Evolutionary conservation across 1,140 invertebrate genomes (phyloP).

Genomic region (Drosophila subobscura): DNA sequence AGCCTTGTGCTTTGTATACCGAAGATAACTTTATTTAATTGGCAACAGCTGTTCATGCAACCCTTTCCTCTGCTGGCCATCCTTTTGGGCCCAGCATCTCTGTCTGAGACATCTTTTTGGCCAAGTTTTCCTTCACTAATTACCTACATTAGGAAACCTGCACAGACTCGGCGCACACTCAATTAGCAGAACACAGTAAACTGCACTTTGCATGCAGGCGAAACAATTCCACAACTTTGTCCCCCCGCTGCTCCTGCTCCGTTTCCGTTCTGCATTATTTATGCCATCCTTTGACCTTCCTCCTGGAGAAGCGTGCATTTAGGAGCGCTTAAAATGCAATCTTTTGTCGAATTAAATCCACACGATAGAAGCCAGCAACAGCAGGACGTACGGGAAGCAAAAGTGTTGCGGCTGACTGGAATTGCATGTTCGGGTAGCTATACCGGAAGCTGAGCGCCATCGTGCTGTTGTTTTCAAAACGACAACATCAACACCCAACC

Average conservation of each 20-base stretch:
- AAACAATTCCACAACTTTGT: conserved; percentile 34
- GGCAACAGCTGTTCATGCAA: conserved; percentile 4
- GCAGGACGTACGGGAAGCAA: conserved; percentile 34
- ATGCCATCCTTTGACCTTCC: conserved; percentile 64
- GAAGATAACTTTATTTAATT: conserved; percentile 23
- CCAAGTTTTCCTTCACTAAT: conserved; percentile 62
- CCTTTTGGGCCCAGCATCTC: conserved; percentile 16
- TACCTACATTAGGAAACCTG: conserved; percentile 76
- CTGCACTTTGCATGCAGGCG: conserved; percentile 57
- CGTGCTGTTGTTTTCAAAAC: conserved; percentile 67
- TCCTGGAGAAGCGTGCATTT: conserved; percentile 34
- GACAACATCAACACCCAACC: not conserved
- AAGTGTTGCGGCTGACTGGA: conserved; percentile 52
- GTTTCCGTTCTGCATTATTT: conserved; percentile 51
- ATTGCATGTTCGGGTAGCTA: conserved; percentile 41
- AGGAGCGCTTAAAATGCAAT: conserved; percentile 52
- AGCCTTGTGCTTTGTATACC: not conserved
- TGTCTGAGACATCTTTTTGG: conserved; percentile 38
- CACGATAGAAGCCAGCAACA: conserved; percentile 52
- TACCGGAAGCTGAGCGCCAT: conserved; percentile 73
- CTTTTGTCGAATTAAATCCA: conserved; percentile 73
- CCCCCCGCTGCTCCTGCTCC: conserved; percentile 10
- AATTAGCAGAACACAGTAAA: conserved; percentile 70
- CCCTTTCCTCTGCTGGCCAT: not conserved
- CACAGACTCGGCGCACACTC: conserved; percentile 67